A percentile compares a stretch with the other conserved stretches of the same genome.
These are phyloP conservation scores for Platycnemis pennipes DNA, from an alignment of 2,888 invertebrate genomes.

Conservation along the genomic window DNA sequence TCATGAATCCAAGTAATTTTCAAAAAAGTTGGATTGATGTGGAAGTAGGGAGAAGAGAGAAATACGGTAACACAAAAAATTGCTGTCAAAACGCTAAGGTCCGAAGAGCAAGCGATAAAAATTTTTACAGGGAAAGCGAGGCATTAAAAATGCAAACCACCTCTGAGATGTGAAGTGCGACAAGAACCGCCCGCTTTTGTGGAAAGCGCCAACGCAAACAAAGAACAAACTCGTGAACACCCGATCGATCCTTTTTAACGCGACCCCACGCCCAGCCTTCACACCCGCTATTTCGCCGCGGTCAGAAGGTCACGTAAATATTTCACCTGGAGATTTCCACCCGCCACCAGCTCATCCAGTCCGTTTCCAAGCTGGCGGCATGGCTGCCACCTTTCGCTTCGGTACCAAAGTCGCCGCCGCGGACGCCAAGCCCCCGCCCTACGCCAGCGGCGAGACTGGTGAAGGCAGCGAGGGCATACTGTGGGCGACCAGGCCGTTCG, in stretches of 20 bases:
- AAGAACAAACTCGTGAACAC: neutral
- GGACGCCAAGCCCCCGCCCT: neutral
- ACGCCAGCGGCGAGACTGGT: neutral
- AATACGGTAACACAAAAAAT: neutral
- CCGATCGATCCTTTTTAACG: neutral
- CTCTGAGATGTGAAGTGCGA: neutral
- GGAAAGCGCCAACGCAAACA: neutral
- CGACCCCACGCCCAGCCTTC: neutral
- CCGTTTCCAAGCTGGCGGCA: neutral
- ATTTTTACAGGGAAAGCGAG: neutral
- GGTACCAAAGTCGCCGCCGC: neutral
- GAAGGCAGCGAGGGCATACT: neutral
- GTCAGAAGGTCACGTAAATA: slow-evolving; percentile 36
- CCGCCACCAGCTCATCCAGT: neutral
- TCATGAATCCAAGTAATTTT: too few relatives aligned
- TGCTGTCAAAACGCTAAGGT: neutral
- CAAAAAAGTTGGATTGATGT: too few relatives aligned
- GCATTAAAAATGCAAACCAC: neutral
- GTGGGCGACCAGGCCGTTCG: slow-evolving; percentile 55
- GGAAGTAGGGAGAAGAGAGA: too few relatives aligned
- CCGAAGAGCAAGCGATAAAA: neutral
- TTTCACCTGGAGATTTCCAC: neutral
- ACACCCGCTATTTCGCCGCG: neutral
- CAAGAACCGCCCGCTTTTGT: neutral
- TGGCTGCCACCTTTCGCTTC: slow-evolving; percentile 11